Conservation (phyloP, 2,888 invertebrate species). For the Hoplodrina blanda region DNA sequence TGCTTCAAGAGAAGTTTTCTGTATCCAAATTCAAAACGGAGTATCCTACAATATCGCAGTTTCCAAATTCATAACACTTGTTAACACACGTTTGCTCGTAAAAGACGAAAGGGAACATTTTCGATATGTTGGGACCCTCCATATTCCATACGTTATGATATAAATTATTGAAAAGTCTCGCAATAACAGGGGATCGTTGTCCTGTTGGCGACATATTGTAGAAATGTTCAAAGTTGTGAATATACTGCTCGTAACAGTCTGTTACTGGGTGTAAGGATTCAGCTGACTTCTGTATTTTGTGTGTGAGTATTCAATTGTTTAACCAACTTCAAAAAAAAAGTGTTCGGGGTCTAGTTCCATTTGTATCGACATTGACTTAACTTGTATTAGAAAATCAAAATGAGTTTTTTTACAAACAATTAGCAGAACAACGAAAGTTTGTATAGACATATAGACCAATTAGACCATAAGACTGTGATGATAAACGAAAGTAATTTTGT, state of each 20-base stretch:
- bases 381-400: too few relatives aligned
- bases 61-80: slow-evolving; percentile 58
- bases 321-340: neutral
- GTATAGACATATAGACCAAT: too few relatives aligned
- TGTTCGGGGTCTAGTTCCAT: too few relatives aligned
- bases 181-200: slow-evolving; percentile 77
- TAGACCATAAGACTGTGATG: too few relatives aligned
- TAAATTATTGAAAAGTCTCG: slow-evolving; percentile 87
- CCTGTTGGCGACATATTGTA: slow-evolving; percentile 79
- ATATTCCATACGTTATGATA: slow-evolving; percentile 75
- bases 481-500: too few relatives aligned
- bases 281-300: slow-evolving; percentile 26
- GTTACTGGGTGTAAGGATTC: slow-evolving; percentile 48
- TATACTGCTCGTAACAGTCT: slow-evolving; percentile 74
- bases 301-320: slow-evolving; percentile 18
- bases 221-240: slow-evolving; percentile 84
- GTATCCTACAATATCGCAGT: neutral
- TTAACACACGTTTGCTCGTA: slow-evolving; percentile 59
- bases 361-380: too few relatives aligned
- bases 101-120: slow-evolving; percentile 49
- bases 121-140: slow-evolving; percentile 60
- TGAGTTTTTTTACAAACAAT: too few relatives aligned
- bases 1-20: too few relatives aligned
- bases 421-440: too few relatives aligned
- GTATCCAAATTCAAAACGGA: neutral